Conservation (phyloP, 1,140 invertebrate species). For the Phthorimaea operculella region DNA sequence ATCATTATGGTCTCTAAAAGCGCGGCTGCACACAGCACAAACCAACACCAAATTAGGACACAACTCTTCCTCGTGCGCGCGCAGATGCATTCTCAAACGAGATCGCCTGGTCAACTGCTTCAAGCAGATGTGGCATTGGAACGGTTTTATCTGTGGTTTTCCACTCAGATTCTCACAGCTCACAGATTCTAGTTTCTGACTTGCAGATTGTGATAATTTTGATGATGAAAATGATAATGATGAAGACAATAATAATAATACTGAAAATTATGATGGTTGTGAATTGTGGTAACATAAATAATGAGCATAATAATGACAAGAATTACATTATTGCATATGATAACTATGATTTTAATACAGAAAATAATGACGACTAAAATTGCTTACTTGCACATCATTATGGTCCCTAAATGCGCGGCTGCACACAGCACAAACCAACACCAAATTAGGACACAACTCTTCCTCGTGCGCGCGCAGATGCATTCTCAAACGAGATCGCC, state of each 20-base stretch:
- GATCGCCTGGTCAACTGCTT: slow-evolving; percentile 64
- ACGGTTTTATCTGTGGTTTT: slow-evolving; percentile 64
- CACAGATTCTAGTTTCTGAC: no score
- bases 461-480: slow-evolving; percentile 63
- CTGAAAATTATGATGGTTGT: no score
- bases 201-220: no score
- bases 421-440: slow-evolving; percentile 52
- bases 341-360: no score
- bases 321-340: no score
- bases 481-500: slow-evolving; percentile 61
- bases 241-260: no score
- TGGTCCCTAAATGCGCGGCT: slow-evolving; percentile 44
- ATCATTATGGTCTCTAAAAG: slow-evolving; percentile 39
- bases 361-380: no score
- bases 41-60: slow-evolving; percentile 35
- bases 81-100: slow-evolving; percentile 62
- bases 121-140: slow-evolving; percentile 67
- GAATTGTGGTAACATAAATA: no score
- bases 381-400: slow-evolving; percentile 46
- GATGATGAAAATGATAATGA: no score
- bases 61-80: slow-evolving; percentile 57
- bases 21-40: slow-evolving; percentile 49
- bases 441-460: slow-evolving; percentile 32
- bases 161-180: no score
- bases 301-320: no score